A percentile compares a stretch with the other conserved stretches of the same genome.
Evolutionary conservation across 2,888 invertebrate genomes (phyloP).

Genomic region (Dryococelus australis): DNA sequence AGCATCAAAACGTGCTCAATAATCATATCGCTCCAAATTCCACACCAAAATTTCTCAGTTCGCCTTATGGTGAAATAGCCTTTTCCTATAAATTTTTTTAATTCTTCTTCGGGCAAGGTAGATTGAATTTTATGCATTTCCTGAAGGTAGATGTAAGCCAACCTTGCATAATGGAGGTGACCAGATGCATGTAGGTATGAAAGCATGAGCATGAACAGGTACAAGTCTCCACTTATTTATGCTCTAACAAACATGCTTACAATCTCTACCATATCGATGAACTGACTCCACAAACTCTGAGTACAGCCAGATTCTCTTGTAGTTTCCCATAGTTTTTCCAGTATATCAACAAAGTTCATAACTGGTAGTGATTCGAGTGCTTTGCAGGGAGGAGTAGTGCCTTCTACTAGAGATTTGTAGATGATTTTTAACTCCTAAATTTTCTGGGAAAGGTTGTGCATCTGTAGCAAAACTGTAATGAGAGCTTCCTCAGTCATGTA

Average conservation of each 20-base stretch:
- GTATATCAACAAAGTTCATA: not conserved
- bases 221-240: not conserved
- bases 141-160: not conserved
- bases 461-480: not conserved
- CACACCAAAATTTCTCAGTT: not conserved
- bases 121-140: not conserved
- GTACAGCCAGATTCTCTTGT: constrained; percentile 9
- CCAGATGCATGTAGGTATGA: not conserved
- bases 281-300: constrained; percentile 20
- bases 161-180: not conserved
- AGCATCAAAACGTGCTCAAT: not conserved
- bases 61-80: not conserved
- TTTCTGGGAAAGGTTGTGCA: not conserved
- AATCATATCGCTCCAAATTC: not conserved
- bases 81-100: not conserved
- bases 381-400: constrained; percentile 1
- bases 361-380: constrained; percentile 18
- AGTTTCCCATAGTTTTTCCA: not conserved
- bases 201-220: not conserved
- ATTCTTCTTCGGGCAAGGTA: constrained; percentile 5
- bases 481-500: constrained; percentile 24
- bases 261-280: not conserved
- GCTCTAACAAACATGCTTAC: not conserved
- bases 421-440: not conserved
- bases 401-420: constrained; percentile 12